Base-by-base conservation (phyloP, 2,888 invertebrate species). In the Pyralis farinalis region DNA sequence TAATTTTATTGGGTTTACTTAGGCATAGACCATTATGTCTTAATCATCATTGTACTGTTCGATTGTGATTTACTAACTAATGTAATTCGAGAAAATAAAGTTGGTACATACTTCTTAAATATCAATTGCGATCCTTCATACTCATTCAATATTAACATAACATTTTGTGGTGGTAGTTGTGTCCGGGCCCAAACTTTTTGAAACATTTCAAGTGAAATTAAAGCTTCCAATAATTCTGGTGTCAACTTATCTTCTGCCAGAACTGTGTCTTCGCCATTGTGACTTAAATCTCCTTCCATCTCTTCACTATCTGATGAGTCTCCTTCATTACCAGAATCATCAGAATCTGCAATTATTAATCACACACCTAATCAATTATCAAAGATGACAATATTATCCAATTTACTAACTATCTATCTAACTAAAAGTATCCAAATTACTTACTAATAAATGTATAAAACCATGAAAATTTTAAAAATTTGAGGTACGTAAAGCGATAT, bases 181-280 rank as follows among this genome's bases (percentile, higher is more conserved):
- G 91, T 89, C 52, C 90, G 89, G 3, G 81, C 73, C 79, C 90
- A 88, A 29, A 93, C 90, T 79, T 92, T 93, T 10, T 90, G 81
- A 49, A 93, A 88, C 46, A 94, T 70, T 37, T 91, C 87, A 38
- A 91, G 71, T 5, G 90, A 88, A 37, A 91, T 81, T 12, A 94
- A 83, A 6, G 91, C 91, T 75, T 93, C 92, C 43, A 92, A 71
- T 1, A 94, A 71, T 59, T 92, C 91, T 22, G 91, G 60, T 0
- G 91, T 88, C 20, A 93, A 53, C 53, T 83, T 91, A 31, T 91
- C 91, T 46, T 81, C 83, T 40, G 81, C 71, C 27, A 73, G 63
- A 8, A 76, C 49, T 34, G 72, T 65, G 33, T 71, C 78, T 43
- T 77, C 71, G 46, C 84, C 90, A 34, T 82, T 90, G 40, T 79